Base-by-base conservation (phyloP, 1,140 invertebrate species). In the Asobara japonica region DNA sequence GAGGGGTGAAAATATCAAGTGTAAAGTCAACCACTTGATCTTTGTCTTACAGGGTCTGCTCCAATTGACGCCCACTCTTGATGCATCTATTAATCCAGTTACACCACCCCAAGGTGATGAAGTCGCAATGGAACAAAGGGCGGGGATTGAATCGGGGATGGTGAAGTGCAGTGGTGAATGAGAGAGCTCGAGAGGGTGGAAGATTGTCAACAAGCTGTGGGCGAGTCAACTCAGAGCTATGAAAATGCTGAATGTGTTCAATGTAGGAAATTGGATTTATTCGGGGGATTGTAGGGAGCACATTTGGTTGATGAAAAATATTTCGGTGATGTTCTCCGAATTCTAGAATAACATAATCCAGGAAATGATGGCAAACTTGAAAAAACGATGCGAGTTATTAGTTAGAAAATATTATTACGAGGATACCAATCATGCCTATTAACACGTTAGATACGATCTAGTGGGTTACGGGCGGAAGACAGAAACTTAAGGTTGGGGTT, bases 191-290 rank as follows among this genome's bases (percentile, higher is more conserved):
- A 70, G 61, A 68, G 56, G 56, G 60, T 2, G n/a, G 69, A 62
- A 41, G 16, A 64, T 60, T 36, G 61, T 70, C 56, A 60, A 70
- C 61, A 65, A 64, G 56, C 31, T 38, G 16, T 30, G 56, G 41
- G 56, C 18, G 69, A 22, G 30, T 64, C n/a, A 38, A 62, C 51
- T 22, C 41, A 56, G 31, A 13, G 36, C 65, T 11, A 60, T 69
- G 36, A 70, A 61, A 70, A 38, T 36, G 60, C 69, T 64, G 69
- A 70, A 70, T 30, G 61, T 31, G 51, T 60, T 45, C 31, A 41
- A 64, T 70, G 16, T 11, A 20, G 69, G 69, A 70, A 70, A 70
- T 70, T 70, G 69, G 33, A 70, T 70, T 70, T 41, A 31, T 36
- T 36, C 48, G 18, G 27, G 20, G 31, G 38, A 61, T 22, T 38